Base-by-base conservation (phyloP, 2,888 invertebrate species). In the Carcina quercana region DNA sequence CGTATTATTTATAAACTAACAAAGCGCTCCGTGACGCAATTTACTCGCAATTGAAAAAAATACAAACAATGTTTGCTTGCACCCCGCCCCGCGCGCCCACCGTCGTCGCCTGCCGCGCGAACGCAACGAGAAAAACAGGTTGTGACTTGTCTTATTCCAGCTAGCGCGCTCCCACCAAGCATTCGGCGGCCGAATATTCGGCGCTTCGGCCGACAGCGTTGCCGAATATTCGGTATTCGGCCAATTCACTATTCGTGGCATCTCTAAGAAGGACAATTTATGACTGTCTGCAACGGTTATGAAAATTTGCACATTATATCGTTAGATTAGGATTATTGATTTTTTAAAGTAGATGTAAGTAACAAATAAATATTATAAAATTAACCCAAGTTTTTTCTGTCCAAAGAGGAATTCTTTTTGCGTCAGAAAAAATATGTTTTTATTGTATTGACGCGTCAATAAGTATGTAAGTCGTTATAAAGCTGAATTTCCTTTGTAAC, bases 171-270 rank as follows among this genome's bases (percentile, higher is more conserved):
- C 19, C 19, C 19, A 19, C 19, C 19, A 19, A 19, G 19, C 19
- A 19, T 19, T 19, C 22, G 22, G 22, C n/a, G 22, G 22, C 22
- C 22, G 36, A 40, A 37, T 29, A 40, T 40, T 31, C 30, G 36
- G 36, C 37, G 32, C 27, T 39, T 35, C 34, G 34, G 42, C 37
- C 38, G 30, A 30, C n/a, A 28, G 35, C 38, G 28, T 32, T 15
- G 38, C 42, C 28, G 38, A 37, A 37, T 30, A 38, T 42, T 37
- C 42, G 42, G 32, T 38, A 38, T 38, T 37, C 42, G 35, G 31
- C 42, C 24, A 38, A 37, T 26, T 36, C 36, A 42, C 42, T 34
- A 37, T 34, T 37, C 35, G 34, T 40, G 24, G 34, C 40, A 25
- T 25, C 32, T 22, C 5, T 4, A 22, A 4, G n/a, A n/a, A n/a